A percentile compares a stretch with the other conserved stretches of the same genome.
Conservation (phyloP, 23 tunicate genomes). For the Diplosoma virens region DNA sequence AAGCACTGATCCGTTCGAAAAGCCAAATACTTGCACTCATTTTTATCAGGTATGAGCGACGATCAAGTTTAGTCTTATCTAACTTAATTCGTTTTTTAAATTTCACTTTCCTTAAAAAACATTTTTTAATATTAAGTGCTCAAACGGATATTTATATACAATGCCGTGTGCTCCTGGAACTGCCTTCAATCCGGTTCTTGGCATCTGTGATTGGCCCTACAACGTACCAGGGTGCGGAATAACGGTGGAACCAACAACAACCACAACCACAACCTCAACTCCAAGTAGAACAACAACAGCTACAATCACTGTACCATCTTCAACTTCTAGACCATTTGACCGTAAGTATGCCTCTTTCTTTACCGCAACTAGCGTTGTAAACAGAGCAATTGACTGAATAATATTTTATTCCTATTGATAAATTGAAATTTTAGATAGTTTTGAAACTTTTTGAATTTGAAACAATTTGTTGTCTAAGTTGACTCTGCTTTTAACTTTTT, state of each 20-base stretch:
- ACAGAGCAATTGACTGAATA: too few relatives aligned
- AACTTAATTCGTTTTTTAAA: too few relatives aligned
- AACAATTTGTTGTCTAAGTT: too few relatives aligned
- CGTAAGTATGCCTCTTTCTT: neutral
- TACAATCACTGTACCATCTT: neutral
- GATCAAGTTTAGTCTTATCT: neutral
- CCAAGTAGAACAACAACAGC: too few relatives aligned
- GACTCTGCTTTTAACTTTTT: too few relatives aligned
- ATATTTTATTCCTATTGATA: too few relatives aligned
- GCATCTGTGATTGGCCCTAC: constrained; percentile 24
- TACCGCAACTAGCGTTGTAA: too few relatives aligned
- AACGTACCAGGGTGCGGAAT: constrained; percentile 26
- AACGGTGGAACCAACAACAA: neutral
- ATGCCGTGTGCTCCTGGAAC: constrained; percentile 40
- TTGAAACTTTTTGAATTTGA: too few relatives aligned
- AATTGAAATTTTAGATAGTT: too few relatives aligned
- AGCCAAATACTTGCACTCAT: constrained; percentile 51
- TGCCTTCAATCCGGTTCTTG: constrained; percentile 38
- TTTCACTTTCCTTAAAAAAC: too few relatives aligned
- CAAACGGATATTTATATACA: constrained; percentile 23
- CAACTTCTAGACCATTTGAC: neutral
- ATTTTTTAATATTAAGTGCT: constrained; percentile 34
- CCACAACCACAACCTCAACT: constrained; percentile 1
- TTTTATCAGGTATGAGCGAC: constrained; percentile 54
- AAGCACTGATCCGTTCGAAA: constrained; percentile 53